Percentiles rank a stretch among this genome's conserved stretches.
phyloP scores from a whole-genome alignment of 1,140 invertebrate genomes.

The Euura lappo region DNA sequence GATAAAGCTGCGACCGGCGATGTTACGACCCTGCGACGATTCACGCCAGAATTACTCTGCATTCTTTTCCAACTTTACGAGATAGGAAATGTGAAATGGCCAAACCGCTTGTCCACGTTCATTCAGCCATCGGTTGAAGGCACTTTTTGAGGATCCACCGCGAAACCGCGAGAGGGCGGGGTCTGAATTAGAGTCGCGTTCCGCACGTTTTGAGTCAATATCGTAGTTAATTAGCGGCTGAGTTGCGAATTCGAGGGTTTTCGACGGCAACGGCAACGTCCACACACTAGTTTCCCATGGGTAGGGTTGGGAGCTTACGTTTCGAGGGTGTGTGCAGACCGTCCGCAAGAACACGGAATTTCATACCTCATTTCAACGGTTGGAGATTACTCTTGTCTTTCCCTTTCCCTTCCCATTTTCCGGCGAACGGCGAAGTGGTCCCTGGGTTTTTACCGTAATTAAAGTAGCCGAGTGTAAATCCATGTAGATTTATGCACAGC shows the following conservation, averaged over 20 bases:
- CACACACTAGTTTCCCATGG: neutral
- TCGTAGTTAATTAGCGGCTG: constrained; percentile 37
- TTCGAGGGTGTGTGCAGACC: neutral
- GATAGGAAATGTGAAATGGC: no score
- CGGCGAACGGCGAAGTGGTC: no score
- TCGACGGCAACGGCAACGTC: neutral
- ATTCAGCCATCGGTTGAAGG: neutral
- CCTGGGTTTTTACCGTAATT: no score
- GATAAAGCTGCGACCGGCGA: neutral
- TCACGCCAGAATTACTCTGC: no score
- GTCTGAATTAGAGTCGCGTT: neutral
- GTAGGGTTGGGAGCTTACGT: neutral
- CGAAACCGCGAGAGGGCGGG: neutral
- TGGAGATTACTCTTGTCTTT: no score
- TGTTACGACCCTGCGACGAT: neutral
- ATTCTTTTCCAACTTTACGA: no score
- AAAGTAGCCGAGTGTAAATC: no score
- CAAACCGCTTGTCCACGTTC: no score
- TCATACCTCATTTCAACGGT: no score
- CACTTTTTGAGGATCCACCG: neutral
- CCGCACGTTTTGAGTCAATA: constrained; percentile 27
- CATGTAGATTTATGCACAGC: no score
- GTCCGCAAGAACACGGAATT: no score
- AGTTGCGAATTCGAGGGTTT: constrained; percentile 29
- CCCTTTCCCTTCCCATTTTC: no score